A percentile compares a stretch with the other conserved stretches of the same genome.
Conservation (phyloP, 1,140 invertebrate genomes). For the Heliconius himera region DNA sequence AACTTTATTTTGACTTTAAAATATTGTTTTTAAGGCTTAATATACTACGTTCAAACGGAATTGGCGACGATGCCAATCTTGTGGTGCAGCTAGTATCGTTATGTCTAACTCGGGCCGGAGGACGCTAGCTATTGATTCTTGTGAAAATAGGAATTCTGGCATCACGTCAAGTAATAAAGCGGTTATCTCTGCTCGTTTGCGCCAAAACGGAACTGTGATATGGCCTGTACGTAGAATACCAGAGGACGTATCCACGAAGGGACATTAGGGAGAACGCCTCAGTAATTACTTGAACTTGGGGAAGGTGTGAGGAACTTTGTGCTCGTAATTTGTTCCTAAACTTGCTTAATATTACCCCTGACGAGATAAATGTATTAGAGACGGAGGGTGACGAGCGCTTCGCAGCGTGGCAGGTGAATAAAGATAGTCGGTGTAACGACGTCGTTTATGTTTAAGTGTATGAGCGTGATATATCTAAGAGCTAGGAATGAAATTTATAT, state of each 20-base stretch:
- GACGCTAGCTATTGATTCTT: constrained; percentile 57
- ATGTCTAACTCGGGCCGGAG: background rate
- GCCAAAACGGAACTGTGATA: constrained; percentile 59
- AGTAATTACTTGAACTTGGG: constrained; percentile 68
- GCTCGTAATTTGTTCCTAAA: constrained; percentile 77
- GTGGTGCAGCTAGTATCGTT: constrained; percentile 3
- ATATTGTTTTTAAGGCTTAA: background rate
- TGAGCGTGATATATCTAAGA: constrained; percentile 11
- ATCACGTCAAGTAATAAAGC: constrained; percentile 70
- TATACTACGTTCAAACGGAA: constrained; percentile 34
- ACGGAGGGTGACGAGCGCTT: constrained; percentile 53
- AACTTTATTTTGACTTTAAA: no score
- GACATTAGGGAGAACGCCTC: constrained; percentile 59
- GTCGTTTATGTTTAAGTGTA: constrained; percentile 46
- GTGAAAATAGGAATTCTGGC: constrained; percentile 53
- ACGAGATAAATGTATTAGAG: constrained; percentile 78
- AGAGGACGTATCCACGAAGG: constrained; percentile 50
- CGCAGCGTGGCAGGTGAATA: constrained; percentile 46
- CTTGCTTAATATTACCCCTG: constrained; percentile 76
- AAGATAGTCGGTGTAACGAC: constrained; percentile 51
- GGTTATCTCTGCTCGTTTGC: constrained; percentile 71
- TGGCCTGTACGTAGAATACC: constrained; percentile 39
- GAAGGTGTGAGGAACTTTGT: constrained; percentile 70
- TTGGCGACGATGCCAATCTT: constrained; percentile 18
- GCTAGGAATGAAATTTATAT: background rate